Conservation (phyloP, 2,113 vertebrate genomes). For the Elanus axillaris region DNA sequence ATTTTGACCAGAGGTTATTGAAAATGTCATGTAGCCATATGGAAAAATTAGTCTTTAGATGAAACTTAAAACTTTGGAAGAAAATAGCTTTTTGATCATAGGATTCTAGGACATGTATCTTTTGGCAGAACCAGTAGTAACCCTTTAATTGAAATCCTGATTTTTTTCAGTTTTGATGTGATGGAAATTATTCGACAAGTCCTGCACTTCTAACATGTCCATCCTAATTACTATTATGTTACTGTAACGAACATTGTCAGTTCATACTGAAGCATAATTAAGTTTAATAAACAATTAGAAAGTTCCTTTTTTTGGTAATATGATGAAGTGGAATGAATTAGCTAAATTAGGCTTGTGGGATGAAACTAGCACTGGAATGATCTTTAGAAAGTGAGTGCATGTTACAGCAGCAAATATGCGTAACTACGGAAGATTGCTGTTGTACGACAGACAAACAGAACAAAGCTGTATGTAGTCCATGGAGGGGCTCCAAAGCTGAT, state of each 20-base stretch:
- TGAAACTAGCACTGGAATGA: not conserved
- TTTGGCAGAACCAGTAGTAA: not conserved
- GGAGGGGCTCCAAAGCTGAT: not conserved
- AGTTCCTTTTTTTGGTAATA: not conserved
- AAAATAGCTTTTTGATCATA: not conserved
- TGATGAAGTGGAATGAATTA: not conserved
- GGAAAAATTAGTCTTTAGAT: not conserved
- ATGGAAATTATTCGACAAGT: not conserved
- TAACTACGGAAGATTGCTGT: not conserved
- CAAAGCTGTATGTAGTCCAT: accelerated
- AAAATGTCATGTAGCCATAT: not conserved
- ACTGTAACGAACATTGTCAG: not conserved
- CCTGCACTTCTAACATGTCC: not conserved
- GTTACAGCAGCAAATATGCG: not conserved
- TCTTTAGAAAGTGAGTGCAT: not conserved
- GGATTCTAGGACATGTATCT: not conserved
- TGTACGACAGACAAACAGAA: not conserved
- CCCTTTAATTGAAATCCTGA: not conserved
- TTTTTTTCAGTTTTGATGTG: not conserved
- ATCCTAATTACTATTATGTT: not conserved
- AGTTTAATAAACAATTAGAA: not conserved
- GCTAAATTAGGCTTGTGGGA: not conserved
- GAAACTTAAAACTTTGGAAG: not conserved
- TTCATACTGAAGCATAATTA: not conserved
- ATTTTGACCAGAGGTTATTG: not conserved